Conservation (phyloP, 2,888 invertebrate species). For the Lasioglossum calceatum region DNA sequence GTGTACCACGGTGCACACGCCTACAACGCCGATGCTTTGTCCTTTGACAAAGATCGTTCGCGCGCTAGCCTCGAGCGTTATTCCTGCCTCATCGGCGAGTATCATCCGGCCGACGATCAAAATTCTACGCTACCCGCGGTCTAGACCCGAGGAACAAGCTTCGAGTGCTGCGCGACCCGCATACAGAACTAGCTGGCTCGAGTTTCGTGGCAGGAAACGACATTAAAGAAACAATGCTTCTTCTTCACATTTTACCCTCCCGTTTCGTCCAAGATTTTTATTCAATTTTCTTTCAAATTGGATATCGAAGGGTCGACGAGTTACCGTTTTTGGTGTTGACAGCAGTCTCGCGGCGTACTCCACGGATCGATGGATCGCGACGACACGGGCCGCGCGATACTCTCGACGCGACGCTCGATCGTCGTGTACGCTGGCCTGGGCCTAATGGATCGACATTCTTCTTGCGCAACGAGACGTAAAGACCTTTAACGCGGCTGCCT, state of each 20-base stretch:
- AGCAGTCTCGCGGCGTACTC: neutral
- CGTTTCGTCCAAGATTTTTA: neutral
- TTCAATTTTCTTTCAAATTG: neutral
- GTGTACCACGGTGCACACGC: constrained; percentile 27
- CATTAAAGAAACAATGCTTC: neutral
- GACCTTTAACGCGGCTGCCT: constrained; percentile 70
- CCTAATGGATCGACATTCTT: constrained; percentile 73
- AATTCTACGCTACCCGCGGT: constrained; percentile 23
- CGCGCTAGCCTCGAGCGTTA: neutral
- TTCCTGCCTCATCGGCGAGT: neutral
- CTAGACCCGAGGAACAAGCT: constrained; percentile 30
- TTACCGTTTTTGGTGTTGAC: neutral
- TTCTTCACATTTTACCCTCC: neutral
- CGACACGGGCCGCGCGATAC: constrained; percentile 30
- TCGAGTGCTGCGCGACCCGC: neutral
- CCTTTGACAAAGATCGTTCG: constrained; percentile 9
- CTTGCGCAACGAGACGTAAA: constrained; percentile 73
- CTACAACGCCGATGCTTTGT: constrained; percentile 22
- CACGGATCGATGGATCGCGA: neutral
- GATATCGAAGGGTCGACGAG: neutral
- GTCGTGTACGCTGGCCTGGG: constrained; percentile 49
- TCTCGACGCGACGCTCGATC: constrained; percentile 24
- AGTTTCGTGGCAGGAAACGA: neutral
- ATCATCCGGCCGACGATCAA: neutral
- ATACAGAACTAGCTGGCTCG: neutral